Conservation (phyloP, 2,888 invertebrate genomes). For the Corbicula japonica region DNA sequence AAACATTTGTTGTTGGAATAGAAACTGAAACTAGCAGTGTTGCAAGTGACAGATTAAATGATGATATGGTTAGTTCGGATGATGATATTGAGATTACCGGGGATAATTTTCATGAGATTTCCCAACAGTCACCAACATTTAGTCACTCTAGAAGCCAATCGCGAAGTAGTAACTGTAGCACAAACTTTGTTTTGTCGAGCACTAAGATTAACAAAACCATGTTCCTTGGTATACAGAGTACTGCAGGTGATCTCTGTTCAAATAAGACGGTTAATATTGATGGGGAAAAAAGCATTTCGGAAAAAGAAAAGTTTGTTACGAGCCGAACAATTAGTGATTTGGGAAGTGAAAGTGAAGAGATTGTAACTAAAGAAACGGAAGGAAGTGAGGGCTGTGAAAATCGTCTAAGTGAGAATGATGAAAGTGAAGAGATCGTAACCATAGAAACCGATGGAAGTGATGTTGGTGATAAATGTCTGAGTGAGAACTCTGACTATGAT, state of each 20-base stretch:
- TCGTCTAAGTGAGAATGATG: background rate
- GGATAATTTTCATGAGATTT: slow-evolving; percentile 62
- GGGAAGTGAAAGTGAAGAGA: slow-evolving; percentile 8
- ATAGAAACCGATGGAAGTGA: too few relatives aligned
- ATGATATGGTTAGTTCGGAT: slow-evolving; percentile 32
- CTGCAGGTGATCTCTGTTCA: background rate
- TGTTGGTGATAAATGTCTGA: too few relatives aligned
- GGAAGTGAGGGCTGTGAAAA: slow-evolving; percentile 2
- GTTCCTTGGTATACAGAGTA: slow-evolving; percentile 4
- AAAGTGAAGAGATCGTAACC: background rate
- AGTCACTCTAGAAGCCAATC: background rate
- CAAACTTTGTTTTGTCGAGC: too few relatives aligned
- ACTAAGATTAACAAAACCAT: background rate
- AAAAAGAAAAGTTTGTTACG: too few relatives aligned
- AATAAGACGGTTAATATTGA: too few relatives aligned
- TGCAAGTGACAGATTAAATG: background rate
- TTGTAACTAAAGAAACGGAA: slow-evolving; percentile 2
- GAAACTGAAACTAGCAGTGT: background rate
- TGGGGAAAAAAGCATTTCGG: too few relatives aligned
- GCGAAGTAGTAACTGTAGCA: too few relatives aligned
- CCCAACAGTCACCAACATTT: slow-evolving; percentile 57
- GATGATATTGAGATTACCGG: slow-evolving; percentile 70
- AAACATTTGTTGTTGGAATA: background rate
- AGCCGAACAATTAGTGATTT: background rate
- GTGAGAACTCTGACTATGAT: too few relatives aligned